These are phyloP conservation scores for Sarcophaga rosellei DNA, from an alignment of 2,888 invertebrate species.

Conservation along the genomic window DNA sequence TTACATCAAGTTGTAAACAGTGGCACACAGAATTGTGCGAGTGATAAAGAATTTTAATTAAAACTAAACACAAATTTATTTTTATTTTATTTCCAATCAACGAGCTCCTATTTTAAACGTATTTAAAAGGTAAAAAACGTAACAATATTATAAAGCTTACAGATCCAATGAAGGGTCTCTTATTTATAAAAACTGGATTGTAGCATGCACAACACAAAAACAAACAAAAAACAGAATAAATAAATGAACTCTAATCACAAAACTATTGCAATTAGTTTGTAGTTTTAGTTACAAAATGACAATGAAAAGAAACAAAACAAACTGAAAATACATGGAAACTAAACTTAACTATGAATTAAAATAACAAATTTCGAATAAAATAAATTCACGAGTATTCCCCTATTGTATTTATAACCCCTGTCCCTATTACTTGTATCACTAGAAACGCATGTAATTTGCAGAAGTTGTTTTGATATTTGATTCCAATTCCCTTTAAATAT, in stretches of 20 bases:
- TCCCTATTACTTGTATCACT: conserved; percentile 29
- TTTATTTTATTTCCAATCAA: too few species aligned
- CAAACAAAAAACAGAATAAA: neutral
- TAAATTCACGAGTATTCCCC: conserved; percentile 27
- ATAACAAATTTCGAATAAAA: conserved; percentile 6
- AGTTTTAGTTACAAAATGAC: conserved; percentile 51
- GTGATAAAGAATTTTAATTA: too few species aligned
- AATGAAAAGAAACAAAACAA: conserved; percentile 35
- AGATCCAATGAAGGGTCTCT: too few species aligned
- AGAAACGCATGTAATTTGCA: conserved; percentile 31
- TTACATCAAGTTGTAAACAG: too few species aligned
- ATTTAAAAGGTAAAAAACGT: too few species aligned
- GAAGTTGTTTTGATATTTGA: neutral
- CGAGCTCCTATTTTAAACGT: too few species aligned
- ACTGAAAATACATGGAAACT: conserved; percentile 6
- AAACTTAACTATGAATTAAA: conserved; percentile 12
- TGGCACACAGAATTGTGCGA: too few species aligned
- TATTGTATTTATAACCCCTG: conserved; percentile 5
- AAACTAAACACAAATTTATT: too few species aligned
- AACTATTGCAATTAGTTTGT: conserved; percentile 65
- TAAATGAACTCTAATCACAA: conserved; percentile 45
- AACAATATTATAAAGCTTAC: too few species aligned
- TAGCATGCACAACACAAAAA: neutral
- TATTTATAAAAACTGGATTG: neutral
- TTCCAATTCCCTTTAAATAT: neutral